These are phyloP conservation scores for Temnothorax unifasciatus DNA, from an alignment of 2,888 invertebrate species.

Conservation along the genomic window DNA sequence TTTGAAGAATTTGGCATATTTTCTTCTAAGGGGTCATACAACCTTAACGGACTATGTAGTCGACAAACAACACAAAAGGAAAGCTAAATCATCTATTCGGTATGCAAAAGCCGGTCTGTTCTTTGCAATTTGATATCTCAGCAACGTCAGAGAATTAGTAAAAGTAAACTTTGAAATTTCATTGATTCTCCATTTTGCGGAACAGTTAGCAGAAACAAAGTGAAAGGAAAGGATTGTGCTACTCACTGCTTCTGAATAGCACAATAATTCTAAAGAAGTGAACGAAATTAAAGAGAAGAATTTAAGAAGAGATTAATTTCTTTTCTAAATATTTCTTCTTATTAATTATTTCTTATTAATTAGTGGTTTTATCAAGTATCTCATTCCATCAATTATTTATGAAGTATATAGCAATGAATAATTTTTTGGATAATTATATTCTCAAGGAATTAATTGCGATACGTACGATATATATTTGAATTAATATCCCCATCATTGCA, in stretches of 20 bases:
- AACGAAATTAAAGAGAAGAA: not conserved
- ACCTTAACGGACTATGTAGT: not conserved
- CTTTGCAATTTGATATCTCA: slow-evolving; percentile 12
- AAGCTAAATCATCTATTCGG: slow-evolving; percentile 30
- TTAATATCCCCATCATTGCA: not conserved
- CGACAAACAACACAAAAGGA: slow-evolving; percentile 30
- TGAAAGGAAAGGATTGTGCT: not conserved
- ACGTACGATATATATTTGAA: not conserved
- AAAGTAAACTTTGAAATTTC: not conserved
- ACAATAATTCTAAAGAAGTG: not conserved
- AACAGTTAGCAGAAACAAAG: not conserved
- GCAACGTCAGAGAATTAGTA: not conserved
- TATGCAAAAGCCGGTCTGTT: not conserved
- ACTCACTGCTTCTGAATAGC: not conserved
- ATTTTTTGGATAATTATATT: not conserved
- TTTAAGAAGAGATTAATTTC: not conserved
- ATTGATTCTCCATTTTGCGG: slow-evolving; percentile 3
- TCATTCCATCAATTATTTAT: not conserved
- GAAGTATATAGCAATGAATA: not conserved
- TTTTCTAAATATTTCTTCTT: not conserved
- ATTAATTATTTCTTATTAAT: slow-evolving; percentile 18
- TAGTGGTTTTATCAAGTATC: not conserved
- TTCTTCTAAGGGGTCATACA: no score
- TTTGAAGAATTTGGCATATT: no score
- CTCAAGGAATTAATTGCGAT: not conserved